phyloP scores from a whole-genome alignment of 1,140 invertebrate species.

The Dufourea novaeangliae region DNA sequence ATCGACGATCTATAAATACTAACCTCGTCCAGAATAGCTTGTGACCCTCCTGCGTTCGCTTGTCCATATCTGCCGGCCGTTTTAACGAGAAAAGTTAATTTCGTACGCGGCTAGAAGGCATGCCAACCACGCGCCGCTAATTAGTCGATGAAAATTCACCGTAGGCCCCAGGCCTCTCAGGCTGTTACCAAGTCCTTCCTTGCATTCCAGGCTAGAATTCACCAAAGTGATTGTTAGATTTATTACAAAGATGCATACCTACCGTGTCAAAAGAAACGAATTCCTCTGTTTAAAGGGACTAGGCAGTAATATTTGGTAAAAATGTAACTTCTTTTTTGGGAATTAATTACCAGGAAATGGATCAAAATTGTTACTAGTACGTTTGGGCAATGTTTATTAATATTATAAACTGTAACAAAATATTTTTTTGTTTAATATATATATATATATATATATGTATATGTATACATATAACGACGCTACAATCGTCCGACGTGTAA shows the following conservation, averaged over 20 bases:
- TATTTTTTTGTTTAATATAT: too few species aligned
- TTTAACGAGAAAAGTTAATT: constrained; percentile 45
- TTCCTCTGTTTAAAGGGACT: too few species aligned
- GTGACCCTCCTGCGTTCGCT: constrained; percentile 21
- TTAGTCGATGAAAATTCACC: constrained; percentile 45
- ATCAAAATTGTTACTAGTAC: too few species aligned
- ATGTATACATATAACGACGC: too few species aligned
- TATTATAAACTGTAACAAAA: too few species aligned
- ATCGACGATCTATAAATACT: constrained; percentile 40
- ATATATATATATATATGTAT: too few species aligned
- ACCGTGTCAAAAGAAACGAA: not conserved
- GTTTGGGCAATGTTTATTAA: too few species aligned
- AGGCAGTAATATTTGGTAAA: too few species aligned
- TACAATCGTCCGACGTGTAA: too few species aligned
- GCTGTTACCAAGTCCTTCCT: not conserved
- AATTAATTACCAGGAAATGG: too few species aligned
- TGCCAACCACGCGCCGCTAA: constrained; percentile 37
- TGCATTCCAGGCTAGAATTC: constrained; percentile 7
- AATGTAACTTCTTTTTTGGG: too few species aligned
- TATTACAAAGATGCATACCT: not conserved
- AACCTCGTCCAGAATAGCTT: not conserved
- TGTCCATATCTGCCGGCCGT: constrained; percentile 10
- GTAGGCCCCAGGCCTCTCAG: not conserved
- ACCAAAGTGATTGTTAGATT: not conserved
- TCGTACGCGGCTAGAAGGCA: constrained; percentile 31